A percentile compares a stretch with the other conserved stretches of the same genome.
phyloP scores from a whole-genome alignment of 2,113 vertebrate genomes.

The Melanerpes formicivorus region DNA sequence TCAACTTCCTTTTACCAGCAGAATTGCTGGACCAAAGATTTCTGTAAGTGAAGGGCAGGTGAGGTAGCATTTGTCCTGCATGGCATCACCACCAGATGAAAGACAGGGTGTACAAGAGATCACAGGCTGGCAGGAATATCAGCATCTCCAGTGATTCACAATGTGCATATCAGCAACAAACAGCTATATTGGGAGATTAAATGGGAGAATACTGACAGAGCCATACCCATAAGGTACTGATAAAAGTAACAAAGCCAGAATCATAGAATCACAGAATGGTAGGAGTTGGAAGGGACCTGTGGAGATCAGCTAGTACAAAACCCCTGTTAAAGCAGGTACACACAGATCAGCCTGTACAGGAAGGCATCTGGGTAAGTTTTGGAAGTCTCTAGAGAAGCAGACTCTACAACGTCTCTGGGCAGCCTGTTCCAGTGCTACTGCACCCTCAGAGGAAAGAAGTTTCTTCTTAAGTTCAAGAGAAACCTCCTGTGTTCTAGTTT shows the following conservation, averaged over 20 bases:
- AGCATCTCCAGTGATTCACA: neutral
- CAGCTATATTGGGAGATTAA: neutral
- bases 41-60: neutral
- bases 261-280: too few relatives aligned
- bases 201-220: neutral
- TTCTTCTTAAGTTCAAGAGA: too few relatives aligned
- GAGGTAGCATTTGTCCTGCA: neutral
- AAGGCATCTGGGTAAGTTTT: too few relatives aligned
- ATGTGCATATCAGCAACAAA: neutral
- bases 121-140: neutral
- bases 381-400: too few relatives aligned
- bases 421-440: too few relatives aligned
- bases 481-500: too few relatives aligned
- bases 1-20: neutral
- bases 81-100: neutral
- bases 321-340: too few relatives aligned
- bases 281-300: too few relatives aligned
- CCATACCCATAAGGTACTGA: neutral
- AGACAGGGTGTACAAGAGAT: neutral
- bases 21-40: neutral
- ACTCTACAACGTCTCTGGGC: too few relatives aligned
- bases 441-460: too few relatives aligned
- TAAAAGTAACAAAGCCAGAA: neutral
- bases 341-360: too few relatives aligned
- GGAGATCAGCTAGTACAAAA: too few relatives aligned